Conservation (phyloP, 2,888 invertebrate genomes). For the Cyaniris semiargus region DNA sequence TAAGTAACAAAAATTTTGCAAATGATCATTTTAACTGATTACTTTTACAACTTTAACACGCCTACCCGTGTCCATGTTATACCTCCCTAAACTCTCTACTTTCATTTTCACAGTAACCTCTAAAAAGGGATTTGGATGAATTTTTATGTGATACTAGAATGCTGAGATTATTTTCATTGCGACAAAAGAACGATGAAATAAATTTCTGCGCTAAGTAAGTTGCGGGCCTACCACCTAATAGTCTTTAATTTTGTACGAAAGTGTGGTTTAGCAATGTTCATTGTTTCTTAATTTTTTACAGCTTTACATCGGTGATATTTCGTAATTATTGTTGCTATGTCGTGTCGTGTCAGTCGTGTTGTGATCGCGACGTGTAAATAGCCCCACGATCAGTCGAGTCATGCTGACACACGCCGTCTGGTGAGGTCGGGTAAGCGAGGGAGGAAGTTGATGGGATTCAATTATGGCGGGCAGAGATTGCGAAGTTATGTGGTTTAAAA, state of each 20-base stretch:
- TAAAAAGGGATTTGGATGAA: neutral
- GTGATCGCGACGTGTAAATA: neutral
- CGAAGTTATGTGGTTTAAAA: constrained; percentile 21
- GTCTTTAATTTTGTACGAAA: too few species aligned
- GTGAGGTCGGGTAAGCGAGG: neutral
- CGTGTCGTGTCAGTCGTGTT: neutral
- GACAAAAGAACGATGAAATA: too few species aligned
- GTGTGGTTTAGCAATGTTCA: too few species aligned
- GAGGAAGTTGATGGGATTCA: constrained; percentile 18
- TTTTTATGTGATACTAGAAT: too few species aligned
- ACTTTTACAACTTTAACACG: neutral
- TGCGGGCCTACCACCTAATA: too few species aligned
- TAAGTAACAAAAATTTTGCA: too few species aligned
- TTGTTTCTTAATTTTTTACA: neutral
- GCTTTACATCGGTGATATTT: neutral
- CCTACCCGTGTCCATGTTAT: neutral
- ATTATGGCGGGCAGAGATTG: constrained; percentile 21
- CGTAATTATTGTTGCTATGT: neutral
- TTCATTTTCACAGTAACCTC: neutral
- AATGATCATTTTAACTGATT: neutral
- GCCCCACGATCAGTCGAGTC: neutral
- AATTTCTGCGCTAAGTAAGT: too few species aligned
- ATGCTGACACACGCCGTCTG: neutral
- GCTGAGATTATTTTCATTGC: too few species aligned
- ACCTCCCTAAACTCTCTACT: neutral